A percentile compares a stretch with the other conserved stretches of the same genome.
phyloP scores from a whole-genome alignment of 1,140 invertebrate species.

The Scaptodrosophila lebanonensis region DNA sequence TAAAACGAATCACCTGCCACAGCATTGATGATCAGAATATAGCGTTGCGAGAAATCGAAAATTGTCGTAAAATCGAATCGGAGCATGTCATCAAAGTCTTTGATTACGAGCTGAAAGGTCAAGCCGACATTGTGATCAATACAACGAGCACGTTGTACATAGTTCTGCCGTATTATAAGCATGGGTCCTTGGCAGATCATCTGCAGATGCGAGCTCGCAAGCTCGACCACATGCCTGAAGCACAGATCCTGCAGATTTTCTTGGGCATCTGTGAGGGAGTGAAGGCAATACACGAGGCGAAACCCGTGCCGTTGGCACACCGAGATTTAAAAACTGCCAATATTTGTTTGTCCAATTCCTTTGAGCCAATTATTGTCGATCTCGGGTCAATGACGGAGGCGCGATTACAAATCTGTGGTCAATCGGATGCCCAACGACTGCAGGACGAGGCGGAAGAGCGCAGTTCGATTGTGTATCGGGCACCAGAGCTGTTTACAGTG shows the following conservation, averaged over 20 bases:
- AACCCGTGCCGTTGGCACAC: constrained; percentile 87
- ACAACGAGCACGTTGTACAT: constrained; percentile 86
- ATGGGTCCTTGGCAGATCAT: constrained; percentile 86
- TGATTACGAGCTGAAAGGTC: constrained; percentile 81
- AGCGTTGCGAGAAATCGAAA: constrained; percentile 87
- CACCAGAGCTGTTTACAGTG: constrained; percentile 92
- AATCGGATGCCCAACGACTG: constrained; percentile 84
- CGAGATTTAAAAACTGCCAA: constrained; percentile 92
- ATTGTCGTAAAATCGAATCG: constrained; percentile 84
- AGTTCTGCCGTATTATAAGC: constrained; percentile 88
- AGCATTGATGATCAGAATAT: constrained; percentile 86
- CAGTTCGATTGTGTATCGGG: constrained; percentile 91
- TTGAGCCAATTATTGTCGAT: constrained; percentile 89
- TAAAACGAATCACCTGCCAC: constrained; percentile 90
- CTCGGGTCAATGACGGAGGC: constrained; percentile 88
- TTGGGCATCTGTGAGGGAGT: constrained; percentile 86
- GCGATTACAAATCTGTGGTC: constrained; percentile 84
- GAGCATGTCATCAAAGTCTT: constrained; percentile 87
- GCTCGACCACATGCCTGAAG: constrained; percentile 82
- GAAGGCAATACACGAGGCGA: constrained; percentile 85
- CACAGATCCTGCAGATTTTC: constrained; percentile 85
- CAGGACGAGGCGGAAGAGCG: constrained; percentile 90
- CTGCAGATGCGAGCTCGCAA: constrained; percentile 81
- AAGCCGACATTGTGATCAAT: constrained; percentile 83
- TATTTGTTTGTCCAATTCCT: constrained; percentile 85